Percentiles rank a stretch among this genome's conserved stretches.
Evolutionary conservation across 2,113 vertebrate genomes (phyloP).

Genomic region (Pampusana beccarii): DNA sequence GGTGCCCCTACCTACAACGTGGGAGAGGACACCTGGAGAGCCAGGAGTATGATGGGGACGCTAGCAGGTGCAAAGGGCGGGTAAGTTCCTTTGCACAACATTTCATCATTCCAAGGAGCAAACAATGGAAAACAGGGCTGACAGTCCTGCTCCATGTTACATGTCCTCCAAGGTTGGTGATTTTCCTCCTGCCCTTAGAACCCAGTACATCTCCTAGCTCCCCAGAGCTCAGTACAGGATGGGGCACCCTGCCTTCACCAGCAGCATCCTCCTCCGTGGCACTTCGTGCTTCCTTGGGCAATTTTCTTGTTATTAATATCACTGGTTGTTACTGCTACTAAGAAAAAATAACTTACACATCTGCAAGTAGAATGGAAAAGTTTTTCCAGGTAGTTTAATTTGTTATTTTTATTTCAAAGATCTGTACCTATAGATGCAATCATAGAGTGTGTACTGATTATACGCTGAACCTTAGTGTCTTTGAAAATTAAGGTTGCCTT

Average conservation of each 20-base stretch:
- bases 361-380: not conserved
- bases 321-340: not conserved
- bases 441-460: rapidly evolving
- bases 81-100: not conserved
- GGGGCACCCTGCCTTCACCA: not conserved
- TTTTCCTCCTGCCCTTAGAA: not conserved
- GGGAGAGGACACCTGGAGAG: not conserved
- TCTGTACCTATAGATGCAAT: not conserved
- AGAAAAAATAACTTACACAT: not conserved
- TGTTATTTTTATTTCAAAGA: not conserved
- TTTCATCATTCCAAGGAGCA: not conserved
- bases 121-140: not conserved
- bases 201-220: not conserved
- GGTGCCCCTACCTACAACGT: rapidly evolving
- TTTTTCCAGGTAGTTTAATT: not conserved
- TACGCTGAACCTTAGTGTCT: not conserved
- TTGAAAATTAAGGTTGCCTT: not conserved
- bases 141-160: not conserved
- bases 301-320: not conserved
- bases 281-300: not conserved
- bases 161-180: rapidly evolving
- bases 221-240: too few species aligned
- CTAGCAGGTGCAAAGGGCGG: not conserved
- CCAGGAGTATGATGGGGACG: not conserved
- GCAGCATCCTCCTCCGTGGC: not conserved